Percentiles rank a stretch among this genome's conserved stretches.
Conservation (phyloP, 2,113 vertebrate genomes). For the Oreochromis tanganicae region DNA sequence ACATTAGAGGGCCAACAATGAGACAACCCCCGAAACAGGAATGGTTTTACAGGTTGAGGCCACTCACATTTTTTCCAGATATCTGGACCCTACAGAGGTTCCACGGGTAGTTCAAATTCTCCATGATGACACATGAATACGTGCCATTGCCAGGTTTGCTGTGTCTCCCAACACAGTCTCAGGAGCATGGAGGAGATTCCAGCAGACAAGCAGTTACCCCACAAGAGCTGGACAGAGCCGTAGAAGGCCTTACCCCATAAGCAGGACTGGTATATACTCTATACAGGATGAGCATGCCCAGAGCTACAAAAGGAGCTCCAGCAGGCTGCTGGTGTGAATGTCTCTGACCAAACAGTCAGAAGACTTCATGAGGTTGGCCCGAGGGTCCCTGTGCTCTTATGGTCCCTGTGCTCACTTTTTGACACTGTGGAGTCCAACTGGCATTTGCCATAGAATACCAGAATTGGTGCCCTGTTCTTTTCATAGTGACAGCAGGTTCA, state of each 20-base stretch:
- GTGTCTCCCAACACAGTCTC: background rate
- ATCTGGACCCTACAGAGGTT: no score
- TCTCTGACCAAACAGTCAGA: background rate
- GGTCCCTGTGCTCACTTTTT: background rate
- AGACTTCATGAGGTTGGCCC: background rate
- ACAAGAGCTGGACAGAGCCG: background rate
- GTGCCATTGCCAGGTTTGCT: rapidly evolving
- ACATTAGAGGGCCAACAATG: no score
- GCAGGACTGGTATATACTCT: background rate
- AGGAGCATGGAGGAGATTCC: background rate
- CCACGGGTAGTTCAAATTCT: background rate
- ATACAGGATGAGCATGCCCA: rapidly evolving
- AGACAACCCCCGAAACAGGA: no score
- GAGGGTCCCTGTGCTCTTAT: background rate
- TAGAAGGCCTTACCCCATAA: background rate
- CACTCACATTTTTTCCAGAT: no score
- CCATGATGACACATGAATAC: background rate
- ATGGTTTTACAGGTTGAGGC: no score
- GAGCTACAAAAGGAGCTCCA: background rate
- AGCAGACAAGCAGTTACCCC: background rate
- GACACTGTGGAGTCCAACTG: background rate
- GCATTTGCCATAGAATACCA: background rate
- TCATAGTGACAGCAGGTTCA: background rate
- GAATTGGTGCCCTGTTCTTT: rapidly evolving
- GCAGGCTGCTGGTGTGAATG: rapidly evolving